Percentiles rank a stretch among this genome's conserved stretches.
These are phyloP conservation scores for Orientallactaga bullata DNA, from an alignment of 2,113 vertebrate species.

Conservation along the genomic window DNA sequence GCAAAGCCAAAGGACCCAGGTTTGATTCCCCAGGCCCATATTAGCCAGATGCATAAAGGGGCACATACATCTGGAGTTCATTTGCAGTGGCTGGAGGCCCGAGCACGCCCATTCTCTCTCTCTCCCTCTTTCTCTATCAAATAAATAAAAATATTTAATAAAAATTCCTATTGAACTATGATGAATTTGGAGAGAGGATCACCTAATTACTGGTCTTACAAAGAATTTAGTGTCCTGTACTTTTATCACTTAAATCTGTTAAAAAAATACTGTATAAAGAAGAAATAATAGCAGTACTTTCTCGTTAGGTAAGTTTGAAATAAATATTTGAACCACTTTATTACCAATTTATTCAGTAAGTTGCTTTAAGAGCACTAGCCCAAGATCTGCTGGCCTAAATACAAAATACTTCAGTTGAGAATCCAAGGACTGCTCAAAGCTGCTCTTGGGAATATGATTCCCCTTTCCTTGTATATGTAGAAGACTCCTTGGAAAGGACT, in stretches of 20 bases:
- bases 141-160: no score
- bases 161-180: background rate
- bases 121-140: no score
- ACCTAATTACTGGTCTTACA: background rate
- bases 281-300: background rate
- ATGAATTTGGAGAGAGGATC: background rate
- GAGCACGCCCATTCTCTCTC: no score
- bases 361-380: background rate
- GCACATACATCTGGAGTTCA: no score
- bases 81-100: no score
- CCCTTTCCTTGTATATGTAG: background rate
- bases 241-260: background rate
- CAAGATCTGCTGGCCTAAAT: background rate
- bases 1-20: no score
- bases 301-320: background rate
- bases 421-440: background rate
- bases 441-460: background rate
- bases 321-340: constrained; percentile 45
- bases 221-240: background rate
- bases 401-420: background rate
- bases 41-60: no score
- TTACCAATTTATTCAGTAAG: background rate
- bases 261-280: background rate
- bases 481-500: background rate
- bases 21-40: no score